Evolutionary conservation across 2,888 invertebrate species (phyloP), one percentile per base, ranked within the genome.

Genomic region (Spilarctia lutea): DNA sequence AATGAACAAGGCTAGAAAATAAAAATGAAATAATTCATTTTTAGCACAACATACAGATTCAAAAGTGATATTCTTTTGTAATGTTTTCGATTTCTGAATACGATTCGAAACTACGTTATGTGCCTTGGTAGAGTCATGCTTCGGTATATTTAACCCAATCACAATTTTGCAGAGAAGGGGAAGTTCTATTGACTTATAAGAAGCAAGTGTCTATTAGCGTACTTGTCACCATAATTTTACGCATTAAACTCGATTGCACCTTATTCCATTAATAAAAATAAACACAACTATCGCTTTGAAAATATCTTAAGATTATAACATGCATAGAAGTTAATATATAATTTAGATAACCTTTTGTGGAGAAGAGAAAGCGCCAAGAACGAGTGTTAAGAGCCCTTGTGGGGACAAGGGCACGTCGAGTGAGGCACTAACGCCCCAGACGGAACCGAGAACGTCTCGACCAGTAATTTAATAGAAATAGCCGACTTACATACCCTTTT

Each of bases 281-380:
- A n/a, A n/a, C n/a, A n/a, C n/a, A n/a, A n/a, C n/a, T n/a, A n/a
- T n/a, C n/a, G n/a, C 6, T 48, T 60, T 60, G 13, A 52, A 60
- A 3, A 60, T 27, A 11, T 60, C 13, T 27, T 27, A 60, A 60
- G 27, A 52, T 52, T 52, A 56, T 60, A 45, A 63, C 30, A 8
- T 63, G 18, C 63, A 18, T 30, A 63, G 60, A 27, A 60, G 63
- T 2, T 63, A 63, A 18, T 63, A n/a, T 16, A 30, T 63, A n/a
- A 18, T 63, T 63, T 8, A 63, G 30, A 63, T 63, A 63, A 39
- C 39, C 11, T 39, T 39, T 63, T 30, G 30, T 18, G 63, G 16
- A 63, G 18, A 30, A 63, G 63, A 73, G 79, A 83, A 81, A 83
- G 79, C 76, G 65, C 33, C 65, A 69, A 77, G 73, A 71, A 67